phyloP scores from a whole-genome alignment of 2,888 invertebrate species.

The Altica lythri region DNA sequence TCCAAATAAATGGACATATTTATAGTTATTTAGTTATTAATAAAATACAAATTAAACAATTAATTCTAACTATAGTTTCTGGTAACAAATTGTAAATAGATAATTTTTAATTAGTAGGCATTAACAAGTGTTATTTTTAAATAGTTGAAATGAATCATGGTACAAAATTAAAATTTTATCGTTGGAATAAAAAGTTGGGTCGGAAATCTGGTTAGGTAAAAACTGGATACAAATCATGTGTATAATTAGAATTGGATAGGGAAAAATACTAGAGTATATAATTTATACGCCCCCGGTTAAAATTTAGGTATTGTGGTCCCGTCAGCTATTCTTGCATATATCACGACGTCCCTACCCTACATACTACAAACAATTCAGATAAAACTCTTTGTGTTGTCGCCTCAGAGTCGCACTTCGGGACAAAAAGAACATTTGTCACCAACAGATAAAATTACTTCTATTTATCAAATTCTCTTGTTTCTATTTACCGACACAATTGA shows the following conservation, averaged over 20 bases:
- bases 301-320: conserved; percentile 30
- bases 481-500: conserved; percentile 27
- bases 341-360: conserved; percentile 41
- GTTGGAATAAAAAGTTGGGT: no score
- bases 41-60: no score
- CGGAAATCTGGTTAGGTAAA: conserved; percentile 20
- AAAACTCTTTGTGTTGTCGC: conserved; percentile 43
- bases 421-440: conserved; percentile 45
- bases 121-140: no score
- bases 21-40: no score
- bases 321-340: conserved; percentile 41
- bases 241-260: conserved; percentile 14
- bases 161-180: no score
- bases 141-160: no score
- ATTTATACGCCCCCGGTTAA: conserved; percentile 33
- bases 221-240: conserved; percentile 11
- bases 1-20: no score
- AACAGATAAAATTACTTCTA: conserved; percentile 39
- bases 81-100: no score
- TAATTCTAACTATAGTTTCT: no score
- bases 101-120: no score
- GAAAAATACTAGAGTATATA: conserved; percentile 26
- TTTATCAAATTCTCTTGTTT: conserved; percentile 30
- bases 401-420: conserved; percentile 37
- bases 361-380: conserved; percentile 46